These are phyloP conservation scores for Cheilosia grossa DNA, from an alignment of 2,888 invertebrate species.

Conservation along the genomic window DNA sequence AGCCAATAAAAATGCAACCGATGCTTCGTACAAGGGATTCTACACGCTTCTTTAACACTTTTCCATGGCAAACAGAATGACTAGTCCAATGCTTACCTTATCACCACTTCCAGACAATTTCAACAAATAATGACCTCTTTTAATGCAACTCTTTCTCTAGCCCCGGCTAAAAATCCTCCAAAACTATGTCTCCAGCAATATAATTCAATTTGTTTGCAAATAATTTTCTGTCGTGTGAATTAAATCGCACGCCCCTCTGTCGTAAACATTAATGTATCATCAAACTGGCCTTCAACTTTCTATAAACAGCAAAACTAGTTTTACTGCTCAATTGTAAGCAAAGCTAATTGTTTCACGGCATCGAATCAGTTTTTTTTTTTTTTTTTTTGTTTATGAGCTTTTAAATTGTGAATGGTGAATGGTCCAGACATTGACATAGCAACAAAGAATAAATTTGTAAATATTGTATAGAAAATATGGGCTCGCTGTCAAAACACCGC, in stretches of 20 bases:
- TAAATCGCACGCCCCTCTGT: slow-evolving; percentile 21
- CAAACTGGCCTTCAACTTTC: slow-evolving; percentile 71
- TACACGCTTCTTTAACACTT: too few relatives aligned
- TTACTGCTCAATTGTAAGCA: slow-evolving; percentile 37
- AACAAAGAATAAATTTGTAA: slow-evolving; percentile 46
- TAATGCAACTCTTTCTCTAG: too few relatives aligned
- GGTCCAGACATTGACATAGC: neutral
- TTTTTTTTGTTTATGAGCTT: slow-evolving; percentile 3
- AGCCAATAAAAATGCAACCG: too few relatives aligned
- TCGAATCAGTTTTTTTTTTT: slow-evolving; percentile 9
- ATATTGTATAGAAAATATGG: slow-evolving; percentile 36
- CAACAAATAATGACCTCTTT: too few relatives aligned
- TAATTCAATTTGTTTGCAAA: too few relatives aligned
- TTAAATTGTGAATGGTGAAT: slow-evolving; percentile 19
- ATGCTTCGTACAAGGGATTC: too few relatives aligned
- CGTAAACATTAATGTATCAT: slow-evolving; percentile 55
- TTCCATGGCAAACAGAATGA: too few relatives aligned
- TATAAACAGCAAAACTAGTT: slow-evolving; percentile 67
- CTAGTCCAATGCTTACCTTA: too few relatives aligned
- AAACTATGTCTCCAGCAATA: neutral
- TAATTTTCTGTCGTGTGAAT: neutral
- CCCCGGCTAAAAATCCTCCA: neutral
- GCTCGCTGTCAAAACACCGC: slow-evolving; percentile 9
- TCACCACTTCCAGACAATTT: too few relatives aligned
- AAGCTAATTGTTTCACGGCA: slow-evolving; percentile 59